Evolutionary conservation across 2,113 vertebrate species (phyloP).

Genomic region (Numida meleagris): DNA sequence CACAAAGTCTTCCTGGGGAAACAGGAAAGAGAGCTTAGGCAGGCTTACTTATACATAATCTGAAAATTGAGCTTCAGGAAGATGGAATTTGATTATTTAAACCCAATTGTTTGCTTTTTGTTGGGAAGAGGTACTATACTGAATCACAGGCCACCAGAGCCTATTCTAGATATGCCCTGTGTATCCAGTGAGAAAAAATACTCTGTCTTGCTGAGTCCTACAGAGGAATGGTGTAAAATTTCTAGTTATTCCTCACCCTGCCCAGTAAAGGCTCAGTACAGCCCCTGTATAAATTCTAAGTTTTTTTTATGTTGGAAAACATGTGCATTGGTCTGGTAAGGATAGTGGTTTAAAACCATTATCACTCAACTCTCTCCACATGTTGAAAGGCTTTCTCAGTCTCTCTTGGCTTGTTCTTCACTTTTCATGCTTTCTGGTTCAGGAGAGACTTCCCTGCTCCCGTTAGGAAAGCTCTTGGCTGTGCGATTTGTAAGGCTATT

Average conservation of each 20-base stretch:
- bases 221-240: not conserved
- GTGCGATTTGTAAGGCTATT: not conserved
- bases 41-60: not conserved
- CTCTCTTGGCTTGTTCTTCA: not conserved
- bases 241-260: not conserved
- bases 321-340: not conserved
- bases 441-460: not conserved
- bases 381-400: not conserved
- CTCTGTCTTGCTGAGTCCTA: not conserved
- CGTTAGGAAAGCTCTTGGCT: not conserved
- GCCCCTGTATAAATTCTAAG: not conserved
- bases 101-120: conserved; percentile 43
- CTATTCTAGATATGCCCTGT: not conserved
- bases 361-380: not conserved
- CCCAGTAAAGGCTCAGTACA: not conserved
- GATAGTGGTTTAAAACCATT: not conserved
- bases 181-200: not conserved
- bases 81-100: not conserved
- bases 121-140: not conserved
- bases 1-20: not conserved
- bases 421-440: not conserved
- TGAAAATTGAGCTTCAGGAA: not conserved
- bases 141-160: not conserved
- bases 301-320: not conserved
- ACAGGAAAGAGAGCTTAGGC: not conserved